Conservation (phyloP, 2,113 vertebrate species). For the Etheostoma cragini region DNA sequence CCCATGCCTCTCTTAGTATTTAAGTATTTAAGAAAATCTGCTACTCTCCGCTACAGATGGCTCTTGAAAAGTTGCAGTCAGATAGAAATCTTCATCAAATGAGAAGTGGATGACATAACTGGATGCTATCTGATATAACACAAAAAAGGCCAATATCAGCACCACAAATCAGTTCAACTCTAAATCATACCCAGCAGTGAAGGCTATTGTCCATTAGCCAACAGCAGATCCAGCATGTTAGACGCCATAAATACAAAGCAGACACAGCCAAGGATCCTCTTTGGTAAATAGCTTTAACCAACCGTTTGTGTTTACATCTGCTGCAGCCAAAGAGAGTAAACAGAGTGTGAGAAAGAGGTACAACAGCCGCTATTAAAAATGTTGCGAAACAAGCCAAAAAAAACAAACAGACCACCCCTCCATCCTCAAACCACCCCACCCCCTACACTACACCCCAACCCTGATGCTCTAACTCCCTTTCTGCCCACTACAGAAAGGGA, state of each 20-base stretch:
- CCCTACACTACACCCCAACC: slow-evolving; percentile 15
- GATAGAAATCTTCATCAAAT: not conserved
- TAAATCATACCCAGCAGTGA: slow-evolving; percentile 4
- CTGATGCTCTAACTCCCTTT: slow-evolving; percentile 40
- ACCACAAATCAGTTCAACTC: not conserved
- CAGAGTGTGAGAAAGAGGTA: slow-evolving; percentile 68
- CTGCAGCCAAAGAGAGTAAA: slow-evolving; percentile 73
- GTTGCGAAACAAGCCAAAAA: slow-evolving; percentile 44
- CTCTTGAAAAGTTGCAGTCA: not conserved
- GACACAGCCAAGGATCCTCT: slow-evolving; percentile 48
- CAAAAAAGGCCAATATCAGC: slow-evolving; percentile 6
- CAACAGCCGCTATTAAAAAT: slow-evolving; percentile 61
- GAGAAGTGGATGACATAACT: not conserved
- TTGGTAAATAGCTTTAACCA: slow-evolving; percentile 65
- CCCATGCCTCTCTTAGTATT: not conserved
- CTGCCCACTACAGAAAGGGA: slow-evolving; percentile 66
- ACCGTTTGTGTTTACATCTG: slow-evolving; percentile 73
- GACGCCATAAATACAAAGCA: slow-evolving; percentile 61
- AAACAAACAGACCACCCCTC: slow-evolving; percentile 27
- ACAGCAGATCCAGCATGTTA: slow-evolving; percentile 47
- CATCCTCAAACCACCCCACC: slow-evolving; percentile 1
- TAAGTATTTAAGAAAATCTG: not conserved
- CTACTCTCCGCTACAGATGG: not conserved
- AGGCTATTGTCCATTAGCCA: slow-evolving; percentile 46
- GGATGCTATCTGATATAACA: not conserved